Evolutionary conservation across 92 coral and sea anemone genomes (phyloP).

Genomic region (Metridium senile): DNA sequence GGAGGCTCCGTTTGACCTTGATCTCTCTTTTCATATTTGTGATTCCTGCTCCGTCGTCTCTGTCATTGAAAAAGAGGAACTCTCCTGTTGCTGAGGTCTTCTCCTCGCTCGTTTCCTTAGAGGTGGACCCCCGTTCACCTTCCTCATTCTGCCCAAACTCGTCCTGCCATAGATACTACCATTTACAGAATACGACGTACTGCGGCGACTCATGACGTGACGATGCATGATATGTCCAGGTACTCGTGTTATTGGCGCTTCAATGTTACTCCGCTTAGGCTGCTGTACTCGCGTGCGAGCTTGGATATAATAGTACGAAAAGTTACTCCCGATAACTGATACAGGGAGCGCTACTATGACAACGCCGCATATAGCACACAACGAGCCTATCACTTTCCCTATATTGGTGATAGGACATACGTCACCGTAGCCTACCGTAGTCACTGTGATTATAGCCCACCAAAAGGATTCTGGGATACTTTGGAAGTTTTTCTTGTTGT

Average conservation of each 20-base stretch:
- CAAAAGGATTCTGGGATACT: conserved; percentile 97
- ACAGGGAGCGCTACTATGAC: conserved; percentile 97
- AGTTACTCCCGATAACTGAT: conserved; percentile 94
- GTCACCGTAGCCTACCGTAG: conserved; percentile 97
- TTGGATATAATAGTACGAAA: conserved; percentile 88
- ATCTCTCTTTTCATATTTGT: conserved; percentile 4
- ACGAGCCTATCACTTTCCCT: conserved; percentile 88
- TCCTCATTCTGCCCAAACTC: conserved; percentile 25
- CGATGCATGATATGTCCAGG: conserved; percentile 71
- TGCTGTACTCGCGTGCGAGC: conserved; percentile 97
- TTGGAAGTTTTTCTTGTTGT: conserved; percentile 78
- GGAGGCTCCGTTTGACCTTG: too few species aligned
- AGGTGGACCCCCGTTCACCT: background rate
- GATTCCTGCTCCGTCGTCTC: conserved; percentile 34
- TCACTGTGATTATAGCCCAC: conserved; percentile 98
- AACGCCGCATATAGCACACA: conserved; percentile 94
- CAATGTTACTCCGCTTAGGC: conserved; percentile 64
- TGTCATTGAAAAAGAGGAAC: conserved; percentile 13
- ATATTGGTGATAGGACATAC: conserved; percentile 87
- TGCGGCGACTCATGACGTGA: conserved; percentile 58
- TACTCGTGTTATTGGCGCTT: conserved; percentile 50
- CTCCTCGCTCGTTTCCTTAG: conserved; percentile 31
- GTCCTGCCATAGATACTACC: conserved; percentile 26
- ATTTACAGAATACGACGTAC: conserved; percentile 29
- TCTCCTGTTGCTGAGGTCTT: conserved; percentile 2